Conservation (phyloP, 2,888 invertebrate species). For the Noctuana brunneofusca region DNA sequence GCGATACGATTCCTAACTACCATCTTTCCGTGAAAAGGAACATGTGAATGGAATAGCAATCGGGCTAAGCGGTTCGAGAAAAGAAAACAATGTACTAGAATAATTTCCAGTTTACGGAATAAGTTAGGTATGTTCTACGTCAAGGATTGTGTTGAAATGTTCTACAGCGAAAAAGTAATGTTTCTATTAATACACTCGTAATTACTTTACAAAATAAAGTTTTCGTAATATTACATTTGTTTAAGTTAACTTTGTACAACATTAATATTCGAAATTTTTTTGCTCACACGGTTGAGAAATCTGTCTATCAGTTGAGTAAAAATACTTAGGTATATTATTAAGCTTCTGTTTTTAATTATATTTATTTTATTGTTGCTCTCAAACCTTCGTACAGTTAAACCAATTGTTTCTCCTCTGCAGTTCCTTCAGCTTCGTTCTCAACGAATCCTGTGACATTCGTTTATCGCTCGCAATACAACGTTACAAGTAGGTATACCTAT, state of each 20-base stretch:
- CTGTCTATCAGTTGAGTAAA: no score
- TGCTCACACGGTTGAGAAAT: no score
- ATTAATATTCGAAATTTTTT: no score
- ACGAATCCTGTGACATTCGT: not conserved
- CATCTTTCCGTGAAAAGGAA: conserved; percentile 67
- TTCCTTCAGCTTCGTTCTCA: not conserved
- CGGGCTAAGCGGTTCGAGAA: conserved; percentile 43
- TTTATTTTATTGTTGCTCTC: no score
- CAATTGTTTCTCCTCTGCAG: no score
- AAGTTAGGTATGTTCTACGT: conserved; percentile 30
- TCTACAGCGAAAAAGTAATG: not conserved
- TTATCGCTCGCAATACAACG: not conserved
- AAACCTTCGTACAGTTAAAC: no score
- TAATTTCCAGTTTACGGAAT: conserved; percentile 48
- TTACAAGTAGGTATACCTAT: not conserved
- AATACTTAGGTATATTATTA: no score
- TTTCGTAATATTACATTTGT: no score
- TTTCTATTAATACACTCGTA: no score
- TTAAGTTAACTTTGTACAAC: no score
- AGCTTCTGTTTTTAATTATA: no score
- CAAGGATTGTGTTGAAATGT: not conserved
- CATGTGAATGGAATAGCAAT: conserved; percentile 76
- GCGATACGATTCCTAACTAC: conserved; percentile 58
- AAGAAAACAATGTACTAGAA: conserved; percentile 61
- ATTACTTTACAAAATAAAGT: no score